Evolutionary conservation across 2,888 invertebrate genomes (phyloP).

Genomic region (Alcis repandata): DNA sequence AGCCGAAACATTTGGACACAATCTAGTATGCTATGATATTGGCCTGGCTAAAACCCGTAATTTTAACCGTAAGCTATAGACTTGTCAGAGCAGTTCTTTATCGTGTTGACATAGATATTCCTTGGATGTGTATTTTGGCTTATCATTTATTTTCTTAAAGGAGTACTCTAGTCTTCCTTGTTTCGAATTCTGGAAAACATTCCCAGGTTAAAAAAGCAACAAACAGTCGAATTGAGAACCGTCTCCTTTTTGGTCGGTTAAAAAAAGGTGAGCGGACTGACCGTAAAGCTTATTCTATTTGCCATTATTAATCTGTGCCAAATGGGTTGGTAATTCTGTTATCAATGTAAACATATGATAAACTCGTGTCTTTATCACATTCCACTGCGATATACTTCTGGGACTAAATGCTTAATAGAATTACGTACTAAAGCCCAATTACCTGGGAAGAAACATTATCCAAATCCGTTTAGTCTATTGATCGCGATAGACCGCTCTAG

Average conservation of each 20-base stretch:
- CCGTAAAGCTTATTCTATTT: no score
- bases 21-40: not conserved
- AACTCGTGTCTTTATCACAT: constrained; percentile 4
- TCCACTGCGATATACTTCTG: constrained; percentile 8
- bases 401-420: constrained; percentile 15
- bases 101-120: not conserved
- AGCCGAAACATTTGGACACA: not conserved
- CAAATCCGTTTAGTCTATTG: constrained; percentile 44
- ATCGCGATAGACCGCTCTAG: constrained; percentile 56
- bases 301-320: constrained; percentile 30
- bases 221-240: no score
- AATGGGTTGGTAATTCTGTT: constrained; percentile 13
- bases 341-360: constrained; percentile 31
- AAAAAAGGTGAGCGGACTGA: no score
- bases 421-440: constrained; percentile 18
- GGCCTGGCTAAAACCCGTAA: not conserved
- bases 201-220: no score
- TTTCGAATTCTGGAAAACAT: no score
- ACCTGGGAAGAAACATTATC: constrained; percentile 45
- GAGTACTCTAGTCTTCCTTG: constrained; percentile 35
- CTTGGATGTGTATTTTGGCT: not conserved
- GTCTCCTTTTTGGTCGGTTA: no score
- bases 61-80: not conserved
- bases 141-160: no score
- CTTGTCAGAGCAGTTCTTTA: not conserved